Conservation (phyloP, 2,113 vertebrate genomes). For the Malurus melanocephalus region DNA sequence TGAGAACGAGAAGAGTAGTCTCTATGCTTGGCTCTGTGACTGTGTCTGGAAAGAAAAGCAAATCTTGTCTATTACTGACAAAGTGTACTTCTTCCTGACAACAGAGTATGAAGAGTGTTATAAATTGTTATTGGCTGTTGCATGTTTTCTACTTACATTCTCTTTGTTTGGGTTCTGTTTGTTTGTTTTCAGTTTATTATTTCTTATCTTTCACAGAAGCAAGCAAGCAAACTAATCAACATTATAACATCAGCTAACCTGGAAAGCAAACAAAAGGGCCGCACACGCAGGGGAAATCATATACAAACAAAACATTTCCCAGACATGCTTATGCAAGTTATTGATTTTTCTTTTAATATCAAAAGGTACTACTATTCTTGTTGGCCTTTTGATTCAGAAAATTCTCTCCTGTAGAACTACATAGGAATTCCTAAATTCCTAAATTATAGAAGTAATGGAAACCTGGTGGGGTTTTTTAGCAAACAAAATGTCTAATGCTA, state of each 20-base stretch:
- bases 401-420: neutral
- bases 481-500: neutral
- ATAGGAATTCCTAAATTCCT: neutral
- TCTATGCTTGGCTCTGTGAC: neutral
- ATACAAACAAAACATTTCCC: neutral
- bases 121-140: neutral
- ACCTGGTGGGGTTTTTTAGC: neutral
- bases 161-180: neutral
- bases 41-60: neutral
- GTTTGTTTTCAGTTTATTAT: neutral
- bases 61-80: neutral
- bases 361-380: neutral
- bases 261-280: neutral
- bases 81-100: neutral
- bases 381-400: neutral
- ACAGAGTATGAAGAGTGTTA: neutral
- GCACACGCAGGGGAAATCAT: neutral
- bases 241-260: neutral
- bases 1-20: neutral
- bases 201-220: neutral
- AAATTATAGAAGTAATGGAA: neutral
- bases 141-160: neutral
- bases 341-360: neutral
- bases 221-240: neutral
- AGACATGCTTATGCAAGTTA: neutral